Evolutionary conservation across 2,113 vertebrate genomes (phyloP).

Genomic region (Marmota flaviventris): DNA sequence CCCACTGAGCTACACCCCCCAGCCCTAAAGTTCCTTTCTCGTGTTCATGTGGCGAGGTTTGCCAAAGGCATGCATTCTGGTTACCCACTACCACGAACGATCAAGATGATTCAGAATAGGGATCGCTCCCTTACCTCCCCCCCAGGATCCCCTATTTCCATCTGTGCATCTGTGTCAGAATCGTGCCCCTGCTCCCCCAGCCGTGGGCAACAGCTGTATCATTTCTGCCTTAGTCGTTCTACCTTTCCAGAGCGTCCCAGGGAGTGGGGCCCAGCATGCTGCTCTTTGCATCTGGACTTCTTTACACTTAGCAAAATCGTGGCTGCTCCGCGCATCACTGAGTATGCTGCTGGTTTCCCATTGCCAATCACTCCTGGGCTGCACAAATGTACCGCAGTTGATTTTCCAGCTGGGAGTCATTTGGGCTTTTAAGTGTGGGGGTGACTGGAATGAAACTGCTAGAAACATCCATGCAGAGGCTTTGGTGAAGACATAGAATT

Average conservation of each 20-base stretch:
- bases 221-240: neutral
- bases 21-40: neutral
- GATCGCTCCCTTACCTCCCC: rapidly evolving
- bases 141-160: no score
- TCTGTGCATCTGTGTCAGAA: no score
- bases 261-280: neutral
- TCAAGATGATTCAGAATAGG: neutral
- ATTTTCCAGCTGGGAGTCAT: neutral
- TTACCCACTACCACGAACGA: neutral
- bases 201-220: neutral
- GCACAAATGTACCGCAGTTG: neutral
- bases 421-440: neutral
- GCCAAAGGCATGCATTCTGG: neutral
- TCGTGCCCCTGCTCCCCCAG: rapidly evolving
- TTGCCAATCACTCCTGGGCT: neutral
- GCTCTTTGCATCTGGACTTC: neutral
- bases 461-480: neutral
- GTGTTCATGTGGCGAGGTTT: neutral
- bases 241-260: neutral
- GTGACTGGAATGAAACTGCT: neutral
- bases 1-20: no score
- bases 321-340: neutral
- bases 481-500: neutral
- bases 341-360: neutral
- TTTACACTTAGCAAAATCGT: neutral